Base-by-base conservation (phyloP, 2,888 invertebrate species). In the Apoda limacodes region DNA sequence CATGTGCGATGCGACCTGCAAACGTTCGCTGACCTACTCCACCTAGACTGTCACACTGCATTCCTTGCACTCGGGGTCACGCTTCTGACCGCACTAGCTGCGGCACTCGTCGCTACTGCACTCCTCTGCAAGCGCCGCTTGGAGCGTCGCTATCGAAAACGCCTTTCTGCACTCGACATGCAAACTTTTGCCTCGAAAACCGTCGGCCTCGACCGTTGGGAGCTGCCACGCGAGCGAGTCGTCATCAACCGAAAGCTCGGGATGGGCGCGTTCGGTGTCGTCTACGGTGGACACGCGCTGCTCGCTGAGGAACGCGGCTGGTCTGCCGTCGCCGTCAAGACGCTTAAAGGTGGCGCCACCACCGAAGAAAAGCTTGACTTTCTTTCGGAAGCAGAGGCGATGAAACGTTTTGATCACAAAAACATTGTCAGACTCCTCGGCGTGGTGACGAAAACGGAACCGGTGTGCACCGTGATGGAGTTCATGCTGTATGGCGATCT, bases 401-500 rank as follows among this genome's bases (percentile, higher is more conserved):
- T 96, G 95, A 95, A 95, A 60, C 84, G 92, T 25, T 94, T 96
- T 63, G 90, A 93, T 32, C 95, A 96, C 61, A 88, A 88, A 52
- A 95, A 96, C 62, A 89, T 96, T 31, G 89, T 96, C 9, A 86
- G 88, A 45, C 74, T 96, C 15, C 69, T 95, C 11, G 95, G 91
- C 1, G 94, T 96, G 7, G 92, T 93, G 49, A 91, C 94, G 1
- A 88, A 90, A 53, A 87, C 85, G 24, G 93, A 94, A 52, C 95
- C 95, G 0, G 90, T 95, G 24, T 91, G 92, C 56, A 92, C 92
- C 1, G 87, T 96, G 9, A 95, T 96, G 95, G 95, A 96, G 65
- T 94, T 93, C 55, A 92, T 95, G 92, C 74, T 95, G 20, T 93
- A 95, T 59, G 96, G 95, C 12, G 95, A 96, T 62, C 72, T 96